phyloP scores from a whole-genome alignment of 1,140 invertebrate species.

The Gerris buenoi region DNA sequence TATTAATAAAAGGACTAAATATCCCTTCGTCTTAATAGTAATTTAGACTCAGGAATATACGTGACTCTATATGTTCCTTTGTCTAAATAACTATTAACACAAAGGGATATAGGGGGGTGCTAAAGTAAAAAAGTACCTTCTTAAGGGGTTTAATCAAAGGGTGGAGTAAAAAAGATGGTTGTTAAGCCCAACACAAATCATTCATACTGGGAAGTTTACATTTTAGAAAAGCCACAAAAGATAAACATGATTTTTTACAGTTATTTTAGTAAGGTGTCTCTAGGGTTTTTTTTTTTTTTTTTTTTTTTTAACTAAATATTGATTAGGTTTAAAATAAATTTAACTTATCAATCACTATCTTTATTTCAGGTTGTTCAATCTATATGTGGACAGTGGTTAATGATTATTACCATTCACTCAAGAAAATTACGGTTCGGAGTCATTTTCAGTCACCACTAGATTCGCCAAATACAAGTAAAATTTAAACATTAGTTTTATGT shows the following conservation, averaged over 20 bases:
- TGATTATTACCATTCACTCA: not conserved
- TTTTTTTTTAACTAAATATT: not conserved
- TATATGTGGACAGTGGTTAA: constrained; percentile 8
- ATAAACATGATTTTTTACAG: not conserved
- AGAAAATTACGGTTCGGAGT: not conserved
- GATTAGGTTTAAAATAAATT: not conserved
- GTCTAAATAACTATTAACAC: no score
- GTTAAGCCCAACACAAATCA: no score
- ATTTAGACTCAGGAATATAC: no score
- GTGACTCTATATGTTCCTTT: no score
- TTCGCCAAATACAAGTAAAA: not conserved
- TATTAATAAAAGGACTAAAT: no score
- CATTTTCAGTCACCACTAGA: not conserved
- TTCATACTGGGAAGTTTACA: not conserved
- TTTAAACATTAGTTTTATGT: not conserved
- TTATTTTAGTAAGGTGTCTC: not conserved
- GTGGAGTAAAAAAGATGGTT: no score
- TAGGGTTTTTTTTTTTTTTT: not conserved
- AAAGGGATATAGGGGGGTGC: no score
- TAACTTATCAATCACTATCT: not conserved
- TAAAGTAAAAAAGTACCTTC: no score
- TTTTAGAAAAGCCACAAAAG: not conserved
- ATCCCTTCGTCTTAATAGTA: no score
- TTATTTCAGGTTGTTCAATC: constrained; percentile 6
- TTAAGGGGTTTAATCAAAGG: no score